Percentiles rank a stretch among this genome's conserved stretches.
phyloP scores from a whole-genome alignment of 1,140 invertebrate species.

The Drosophila aff. region DNA sequence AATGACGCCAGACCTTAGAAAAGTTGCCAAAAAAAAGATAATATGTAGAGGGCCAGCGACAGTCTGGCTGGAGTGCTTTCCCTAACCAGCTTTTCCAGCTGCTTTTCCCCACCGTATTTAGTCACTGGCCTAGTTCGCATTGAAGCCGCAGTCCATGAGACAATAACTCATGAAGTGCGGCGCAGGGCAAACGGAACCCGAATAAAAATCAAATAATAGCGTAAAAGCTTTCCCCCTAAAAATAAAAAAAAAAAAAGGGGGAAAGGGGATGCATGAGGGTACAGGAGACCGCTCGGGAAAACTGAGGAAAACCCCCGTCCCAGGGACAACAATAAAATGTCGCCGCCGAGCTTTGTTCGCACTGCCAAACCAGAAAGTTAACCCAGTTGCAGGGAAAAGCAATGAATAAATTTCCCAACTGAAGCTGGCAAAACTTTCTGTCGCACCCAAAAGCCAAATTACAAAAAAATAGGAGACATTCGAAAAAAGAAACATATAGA shows the following conservation, averaged over 20 bases:
- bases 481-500: background rate
- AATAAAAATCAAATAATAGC: conserved; percentile 81
- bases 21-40: conserved; percentile 26
- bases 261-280: background rate
- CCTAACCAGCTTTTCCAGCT: background rate
- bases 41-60: conserved; percentile 24
- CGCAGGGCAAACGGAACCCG: conserved; percentile 43
- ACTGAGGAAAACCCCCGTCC: conserved; percentile 5
- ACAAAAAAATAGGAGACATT: conserved; percentile 14
- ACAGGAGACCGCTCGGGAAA: background rate
- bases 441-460: conserved; percentile 27
- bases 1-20: conserved; percentile 27
- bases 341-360: conserved; percentile 43
- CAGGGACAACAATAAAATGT: conserved; percentile 49
- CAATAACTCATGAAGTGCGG: conserved; percentile 68
- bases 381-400: conserved; percentile 59
- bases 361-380: conserved; percentile 54
- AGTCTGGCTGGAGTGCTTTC: conserved; percentile 13
- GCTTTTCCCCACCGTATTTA: conserved; percentile 14
- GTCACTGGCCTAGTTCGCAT: conserved; percentile 71
- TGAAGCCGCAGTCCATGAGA: conserved; percentile 67
- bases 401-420: conserved; percentile 57
- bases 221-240: conserved; percentile 50
- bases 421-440: conserved; percentile 29
- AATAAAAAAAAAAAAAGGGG: conserved; percentile 16